Conservation (phyloP, 2,797 vertebrate species). For the Balearica regulorum region DNA sequence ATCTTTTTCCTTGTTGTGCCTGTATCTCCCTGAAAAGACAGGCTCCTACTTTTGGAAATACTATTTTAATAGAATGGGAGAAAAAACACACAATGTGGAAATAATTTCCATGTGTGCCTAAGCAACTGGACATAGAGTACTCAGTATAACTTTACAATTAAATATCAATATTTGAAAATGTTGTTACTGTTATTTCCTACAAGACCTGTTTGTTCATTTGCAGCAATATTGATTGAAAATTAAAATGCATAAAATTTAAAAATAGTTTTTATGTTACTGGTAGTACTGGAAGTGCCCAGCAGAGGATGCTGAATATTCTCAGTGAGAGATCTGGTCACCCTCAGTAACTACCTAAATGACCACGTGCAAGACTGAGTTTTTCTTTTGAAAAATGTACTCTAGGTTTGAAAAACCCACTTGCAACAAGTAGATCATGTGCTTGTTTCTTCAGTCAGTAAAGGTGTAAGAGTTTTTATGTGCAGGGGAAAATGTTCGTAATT, state of each 20-base stretch:
- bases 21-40: background rate
- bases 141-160: background rate
- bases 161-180: background rate
- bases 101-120: background rate
- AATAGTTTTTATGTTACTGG: background rate
- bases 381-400: background rate
- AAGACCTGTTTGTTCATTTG: background rate
- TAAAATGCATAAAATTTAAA: background rate
- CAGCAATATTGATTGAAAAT: background rate
- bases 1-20: background rate
- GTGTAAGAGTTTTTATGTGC: background rate
- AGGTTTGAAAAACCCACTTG: background rate
- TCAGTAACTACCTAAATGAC: background rate
- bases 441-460: background rate
- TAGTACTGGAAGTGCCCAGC: slow-evolving; percentile 41
- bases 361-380: background rate
- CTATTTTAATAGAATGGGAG: background rate
- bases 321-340: background rate
- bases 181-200: background rate
- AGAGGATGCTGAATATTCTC: slow-evolving; percentile 61
- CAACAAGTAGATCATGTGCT: background rate
- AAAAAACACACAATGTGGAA: background rate
- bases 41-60: background rate
- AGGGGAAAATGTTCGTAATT: background rate
- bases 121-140: background rate